Evolutionary conservation across 1,140 invertebrate genomes (phyloP).

Genomic region (Stegodyphus mimosarum): DNA sequence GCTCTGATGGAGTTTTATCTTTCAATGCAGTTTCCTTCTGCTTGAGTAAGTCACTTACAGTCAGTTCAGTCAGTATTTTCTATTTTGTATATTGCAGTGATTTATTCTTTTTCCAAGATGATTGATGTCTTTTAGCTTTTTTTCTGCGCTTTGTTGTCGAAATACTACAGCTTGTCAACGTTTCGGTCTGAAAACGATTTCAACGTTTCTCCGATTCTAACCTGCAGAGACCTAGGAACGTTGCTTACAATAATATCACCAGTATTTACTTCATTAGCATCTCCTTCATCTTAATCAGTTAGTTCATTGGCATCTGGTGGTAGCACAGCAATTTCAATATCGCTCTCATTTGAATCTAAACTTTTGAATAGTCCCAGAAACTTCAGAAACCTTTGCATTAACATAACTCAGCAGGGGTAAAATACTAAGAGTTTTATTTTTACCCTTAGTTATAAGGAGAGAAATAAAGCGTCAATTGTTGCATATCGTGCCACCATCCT

Average conservation of each 20-base stretch:
- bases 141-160: neutral
- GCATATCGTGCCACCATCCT: neutral
- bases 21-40: neutral
- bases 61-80: neutral
- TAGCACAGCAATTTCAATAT: neutral
- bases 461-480: neutral
- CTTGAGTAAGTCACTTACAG: neutral
- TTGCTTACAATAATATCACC: neutral
- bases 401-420: neutral
- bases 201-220: neutral
- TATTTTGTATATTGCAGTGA: neutral
- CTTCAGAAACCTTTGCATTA: neutral
- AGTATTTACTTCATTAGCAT: neutral
- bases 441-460: neutral
- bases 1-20: neutral
- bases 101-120: neutral
- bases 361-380: neutral
- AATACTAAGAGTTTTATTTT: neutral
- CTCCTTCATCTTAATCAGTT: neutral
- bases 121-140: neutral
- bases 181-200: neutral
- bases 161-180: neutral
- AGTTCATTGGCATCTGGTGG: neutral
- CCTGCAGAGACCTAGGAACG: neutral
- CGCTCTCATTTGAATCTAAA: neutral